A percentile compares a stretch with the other conserved stretches of the same genome.
phyloP scores from a whole-genome alignment of 1,140 invertebrate species.

The Drosophila auraria region DNA sequence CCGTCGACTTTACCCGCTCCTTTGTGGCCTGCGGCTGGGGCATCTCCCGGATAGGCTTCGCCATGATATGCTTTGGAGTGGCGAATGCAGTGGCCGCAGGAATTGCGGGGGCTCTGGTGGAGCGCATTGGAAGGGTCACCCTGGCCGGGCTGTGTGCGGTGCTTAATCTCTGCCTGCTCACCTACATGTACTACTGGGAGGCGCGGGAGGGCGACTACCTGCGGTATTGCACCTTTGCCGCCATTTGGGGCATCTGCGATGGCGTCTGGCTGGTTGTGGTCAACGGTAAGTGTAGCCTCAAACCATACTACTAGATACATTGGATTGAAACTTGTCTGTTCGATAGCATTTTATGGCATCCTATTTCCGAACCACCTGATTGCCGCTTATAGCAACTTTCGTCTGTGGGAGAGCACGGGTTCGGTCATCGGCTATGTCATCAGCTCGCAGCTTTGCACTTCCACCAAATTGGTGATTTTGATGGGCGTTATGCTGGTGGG shows the following conservation, averaged over 20 bases:
- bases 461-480: constrained; percentile 91
- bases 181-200: constrained; percentile 90
- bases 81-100: constrained; percentile 93
- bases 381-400: constrained; percentile 96
- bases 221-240: constrained; percentile 93
- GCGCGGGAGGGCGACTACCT: constrained; percentile 89
- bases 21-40: constrained; percentile 96
- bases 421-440: constrained; percentile 94
- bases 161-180: constrained; percentile 89
- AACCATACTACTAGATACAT: background rate
- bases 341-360: constrained; percentile 94
- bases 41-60: constrained; percentile 94
- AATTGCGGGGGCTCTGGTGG: constrained; percentile 91
- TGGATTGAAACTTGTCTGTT: background rate
- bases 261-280: constrained; percentile 98
- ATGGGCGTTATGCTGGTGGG: constrained; percentile 90
- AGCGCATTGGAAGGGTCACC: constrained; percentile 90
- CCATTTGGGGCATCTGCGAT: constrained; percentile 95
- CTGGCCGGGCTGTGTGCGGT: constrained; percentile 91
- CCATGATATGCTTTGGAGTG: constrained; percentile 96
- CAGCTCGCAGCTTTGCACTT: constrained; percentile 91
- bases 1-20: constrained; percentile 94
- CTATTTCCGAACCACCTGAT: constrained; percentile 94
- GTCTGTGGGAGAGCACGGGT: constrained; percentile 95
- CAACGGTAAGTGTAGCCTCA: constrained; percentile 89